Conservation (phyloP, 2,113 vertebrate species). For the Percina caprodes region DNA sequence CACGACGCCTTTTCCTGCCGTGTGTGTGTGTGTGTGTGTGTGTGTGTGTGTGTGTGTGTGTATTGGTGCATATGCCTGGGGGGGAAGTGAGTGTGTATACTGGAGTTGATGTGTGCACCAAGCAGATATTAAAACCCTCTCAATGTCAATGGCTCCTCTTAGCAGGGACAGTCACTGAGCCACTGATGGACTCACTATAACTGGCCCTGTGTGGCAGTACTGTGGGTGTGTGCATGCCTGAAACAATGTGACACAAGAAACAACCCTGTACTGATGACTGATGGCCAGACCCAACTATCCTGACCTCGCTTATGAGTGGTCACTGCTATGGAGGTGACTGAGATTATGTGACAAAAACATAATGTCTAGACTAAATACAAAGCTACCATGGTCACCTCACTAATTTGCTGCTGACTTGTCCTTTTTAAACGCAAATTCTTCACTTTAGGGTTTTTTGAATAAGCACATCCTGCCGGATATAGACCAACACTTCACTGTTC, state of each 20-base stretch:
- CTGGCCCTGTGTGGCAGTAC: constrained; percentile 31
- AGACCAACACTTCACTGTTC: constrained; percentile 32
- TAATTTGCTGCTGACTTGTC: constrained; percentile 17
- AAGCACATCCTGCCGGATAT: constrained; percentile 48
- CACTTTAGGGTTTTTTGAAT: constrained; percentile 41
- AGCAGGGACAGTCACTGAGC: constrained; percentile 35
- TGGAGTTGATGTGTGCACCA: too few species aligned
- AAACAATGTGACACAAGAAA: constrained; percentile 66
- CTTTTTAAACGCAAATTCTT: constrained; percentile 36
- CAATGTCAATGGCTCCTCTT: constrained; percentile 55
- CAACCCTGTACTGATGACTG: constrained; percentile 36
- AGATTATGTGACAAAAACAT: constrained; percentile 10
- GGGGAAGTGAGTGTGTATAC: too few species aligned
- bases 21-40: neutral
- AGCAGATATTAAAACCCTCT: constrained; percentile 16
- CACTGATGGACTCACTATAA: constrained; percentile 27
- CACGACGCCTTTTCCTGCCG: constrained; percentile 57
- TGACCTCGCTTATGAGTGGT: constrained; percentile 30
- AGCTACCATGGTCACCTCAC: neutral
- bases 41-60: too few species aligned
- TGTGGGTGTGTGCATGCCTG: neutral
- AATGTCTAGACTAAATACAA: constrained; percentile 57
- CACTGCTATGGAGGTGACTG: constrained; percentile 21
- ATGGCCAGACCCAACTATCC: constrained; percentile 31
- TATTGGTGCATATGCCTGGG: too few species aligned